Conservation (phyloP, 2,797 vertebrate genomes). For the Melanotaenia maccullochi region DNA sequence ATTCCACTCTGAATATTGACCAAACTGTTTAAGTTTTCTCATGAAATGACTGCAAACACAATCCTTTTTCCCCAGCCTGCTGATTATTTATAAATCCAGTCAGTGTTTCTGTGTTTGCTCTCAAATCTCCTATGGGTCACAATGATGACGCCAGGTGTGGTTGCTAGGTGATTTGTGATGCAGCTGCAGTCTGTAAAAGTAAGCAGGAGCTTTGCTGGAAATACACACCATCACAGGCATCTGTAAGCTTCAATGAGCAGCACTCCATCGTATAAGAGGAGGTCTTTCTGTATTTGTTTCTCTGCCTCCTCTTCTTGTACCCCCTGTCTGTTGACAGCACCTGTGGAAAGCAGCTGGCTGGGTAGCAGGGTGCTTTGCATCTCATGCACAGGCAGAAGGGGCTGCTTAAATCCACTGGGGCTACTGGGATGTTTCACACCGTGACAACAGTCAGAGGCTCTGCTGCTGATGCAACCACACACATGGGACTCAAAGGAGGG, state of each 20-base stretch:
- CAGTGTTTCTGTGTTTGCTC: conserved; percentile 48
- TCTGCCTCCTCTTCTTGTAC: conserved; percentile 19
- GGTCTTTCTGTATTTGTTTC: conserved; percentile 42
- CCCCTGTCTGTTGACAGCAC: conserved; percentile 65
- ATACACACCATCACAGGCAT: conserved; percentile 8
- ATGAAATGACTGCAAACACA: conserved; percentile 8
- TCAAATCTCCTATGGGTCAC: conserved; percentile 31
- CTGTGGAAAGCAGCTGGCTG: conserved; percentile 72
- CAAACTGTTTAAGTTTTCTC: neutral
- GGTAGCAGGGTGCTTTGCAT: conserved; percentile 52
- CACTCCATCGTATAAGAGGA: conserved; percentile 41
- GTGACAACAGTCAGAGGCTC: conserved; percentile 68
- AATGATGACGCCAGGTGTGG: conserved; percentile 45
- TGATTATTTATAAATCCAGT: conserved; percentile 12
- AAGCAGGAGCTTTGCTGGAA: conserved; percentile 19
- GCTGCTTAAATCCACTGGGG: conserved; percentile 53
- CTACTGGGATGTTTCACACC: conserved; percentile 67
- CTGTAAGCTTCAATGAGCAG: conserved; percentile 19
- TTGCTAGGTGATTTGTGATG: conserved; percentile 58
- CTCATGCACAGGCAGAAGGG: conserved; percentile 22
- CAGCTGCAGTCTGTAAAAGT: conserved; percentile 19
- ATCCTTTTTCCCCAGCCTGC: neutral
- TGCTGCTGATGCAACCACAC: conserved; percentile 69
- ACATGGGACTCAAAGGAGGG: conserved; percentile 48
- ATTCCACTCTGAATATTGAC: neutral